Conservation (phyloP, 2,797 vertebrate species). For the Chromis chromis region DNA sequence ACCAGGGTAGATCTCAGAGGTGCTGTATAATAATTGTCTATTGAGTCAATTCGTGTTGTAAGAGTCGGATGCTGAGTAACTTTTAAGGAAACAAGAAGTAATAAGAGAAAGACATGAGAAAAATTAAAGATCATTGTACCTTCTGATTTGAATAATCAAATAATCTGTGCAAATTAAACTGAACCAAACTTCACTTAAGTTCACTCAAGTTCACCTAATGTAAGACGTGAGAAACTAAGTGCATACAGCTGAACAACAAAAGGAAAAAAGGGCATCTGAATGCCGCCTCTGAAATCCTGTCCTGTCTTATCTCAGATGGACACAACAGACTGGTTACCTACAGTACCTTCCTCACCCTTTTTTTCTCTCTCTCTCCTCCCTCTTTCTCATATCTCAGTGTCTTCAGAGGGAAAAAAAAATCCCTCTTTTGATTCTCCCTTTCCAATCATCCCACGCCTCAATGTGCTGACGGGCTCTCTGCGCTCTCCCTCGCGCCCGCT, state of each 20-base stretch:
- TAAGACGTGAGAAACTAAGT: constrained; percentile 30
- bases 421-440: constrained; percentile 55
- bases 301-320: constrained; percentile 41
- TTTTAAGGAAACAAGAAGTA: not conserved
- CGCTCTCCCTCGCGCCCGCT: constrained; percentile 2
- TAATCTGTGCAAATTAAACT: not conserved
- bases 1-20: not conserved
- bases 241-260: constrained; percentile 16
- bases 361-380: not conserved
- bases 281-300: constrained; percentile 39
- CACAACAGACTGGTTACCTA: constrained; percentile 33
- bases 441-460: constrained; percentile 59
- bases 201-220: constrained; percentile 12
- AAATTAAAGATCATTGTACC: not conserved
- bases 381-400: constrained; percentile 41
- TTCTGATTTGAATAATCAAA: not conserved
- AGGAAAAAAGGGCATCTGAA: constrained; percentile 21
- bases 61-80: no score
- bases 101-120: not conserved
- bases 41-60: no score
- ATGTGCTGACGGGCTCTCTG: constrained; percentile 57
- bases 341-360: constrained; percentile 7
- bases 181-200: not conserved
- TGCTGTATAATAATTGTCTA: not conserved
- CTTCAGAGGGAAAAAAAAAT: constrained; percentile 38